Base-by-base conservation (phyloP, 37 sponge, comb jelly and placozoan species). In the Cladorhizidae sp. region DNA sequence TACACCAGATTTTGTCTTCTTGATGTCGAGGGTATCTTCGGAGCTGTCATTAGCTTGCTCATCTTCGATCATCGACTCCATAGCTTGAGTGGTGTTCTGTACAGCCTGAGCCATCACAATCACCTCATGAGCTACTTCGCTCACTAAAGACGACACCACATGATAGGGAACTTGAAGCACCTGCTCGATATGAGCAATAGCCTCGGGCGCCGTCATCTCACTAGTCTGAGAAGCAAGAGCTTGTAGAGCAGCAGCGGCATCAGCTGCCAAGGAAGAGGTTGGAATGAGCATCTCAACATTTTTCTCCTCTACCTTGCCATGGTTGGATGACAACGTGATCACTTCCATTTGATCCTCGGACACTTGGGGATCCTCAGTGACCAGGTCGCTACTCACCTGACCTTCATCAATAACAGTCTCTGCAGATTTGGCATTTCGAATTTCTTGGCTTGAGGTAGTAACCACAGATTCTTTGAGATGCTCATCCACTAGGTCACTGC, bases 161-260 rank as follows among this genome's bases (percentile, higher is more conserved):
- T 39, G 77, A 35, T 29, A 11, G 1, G 77, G 62, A 9, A 61
- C 33, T 22, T 76, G 61, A 25, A 76, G 45, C 23, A 59, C 63
- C 29, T 76, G 77, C 43, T 76, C 63, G 23, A 59, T 37, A 18
- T 76, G 77, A 59, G 62, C 62, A 20, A 76, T 39, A 1, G 62
- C 62, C 35, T 76, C 77, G 14, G 62, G 20, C 6, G 62, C 28
- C 2, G 77, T 31, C 43, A 76, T 55, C 14, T 45, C 20, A 28
- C 15, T 8, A 1, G n/a, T 61, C 26, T 59, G 41, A 40, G 61
- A 61, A 40, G 77, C 62, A 7, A 76, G 43, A 11, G 62, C 62
- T 38, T 58, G 77, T 3, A 76, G 77, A 61, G 77, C 77, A 35
- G 77, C 63, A n/a, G 77, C 63, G 1, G 62, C 77, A 58, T 33